A percentile compares a stretch with the other conserved stretches of the same genome.
phyloP scores from a whole-genome alignment of 2,797 vertebrate genomes.

The Cyclura pinguis region DNA sequence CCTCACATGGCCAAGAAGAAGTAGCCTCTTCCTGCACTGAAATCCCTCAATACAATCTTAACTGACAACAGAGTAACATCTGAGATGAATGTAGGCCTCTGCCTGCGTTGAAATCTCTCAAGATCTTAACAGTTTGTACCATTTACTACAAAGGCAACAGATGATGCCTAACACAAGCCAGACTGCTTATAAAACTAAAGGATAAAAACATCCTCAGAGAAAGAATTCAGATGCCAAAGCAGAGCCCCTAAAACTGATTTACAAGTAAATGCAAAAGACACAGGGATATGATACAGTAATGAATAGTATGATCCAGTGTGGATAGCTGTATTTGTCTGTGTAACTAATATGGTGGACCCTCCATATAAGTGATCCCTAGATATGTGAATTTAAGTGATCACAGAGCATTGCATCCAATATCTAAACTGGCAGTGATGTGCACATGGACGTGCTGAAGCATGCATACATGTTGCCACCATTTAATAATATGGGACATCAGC shows the following conservation, averaged over 20 bases:
- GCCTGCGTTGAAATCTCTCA: not conserved
- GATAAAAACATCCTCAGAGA: constrained; percentile 2
- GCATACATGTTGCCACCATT: too few species aligned
- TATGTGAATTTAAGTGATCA: too few species aligned
- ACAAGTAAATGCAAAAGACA: constrained; percentile 8
- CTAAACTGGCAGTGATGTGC: too few species aligned
- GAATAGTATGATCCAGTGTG: constrained; percentile 3
- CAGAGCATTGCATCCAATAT: too few species aligned
- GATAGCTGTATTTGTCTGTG: not conserved
- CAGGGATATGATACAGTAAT: constrained; percentile 17
- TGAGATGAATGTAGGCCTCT: too few species aligned
- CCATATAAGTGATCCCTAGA: too few species aligned
- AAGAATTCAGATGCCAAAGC: not conserved
- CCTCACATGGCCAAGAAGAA: too few species aligned
- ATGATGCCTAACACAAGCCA: constrained; percentile 28
- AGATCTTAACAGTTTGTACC: constrained; percentile 18
- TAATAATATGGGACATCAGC: too few species aligned
- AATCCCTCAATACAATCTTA: too few species aligned
- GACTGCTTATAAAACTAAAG: constrained; percentile 20
- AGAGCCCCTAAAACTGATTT: constrained; percentile 14
- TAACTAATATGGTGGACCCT: not conserved
- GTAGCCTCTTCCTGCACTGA: too few species aligned
- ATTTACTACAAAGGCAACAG: constrained; percentile 34
- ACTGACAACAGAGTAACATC: too few species aligned
- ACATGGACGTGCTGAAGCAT: too few species aligned